Evolutionary conservation across 2,113 vertebrate species (phyloP).

Genomic region (Eubucco bourcierii): DNA sequence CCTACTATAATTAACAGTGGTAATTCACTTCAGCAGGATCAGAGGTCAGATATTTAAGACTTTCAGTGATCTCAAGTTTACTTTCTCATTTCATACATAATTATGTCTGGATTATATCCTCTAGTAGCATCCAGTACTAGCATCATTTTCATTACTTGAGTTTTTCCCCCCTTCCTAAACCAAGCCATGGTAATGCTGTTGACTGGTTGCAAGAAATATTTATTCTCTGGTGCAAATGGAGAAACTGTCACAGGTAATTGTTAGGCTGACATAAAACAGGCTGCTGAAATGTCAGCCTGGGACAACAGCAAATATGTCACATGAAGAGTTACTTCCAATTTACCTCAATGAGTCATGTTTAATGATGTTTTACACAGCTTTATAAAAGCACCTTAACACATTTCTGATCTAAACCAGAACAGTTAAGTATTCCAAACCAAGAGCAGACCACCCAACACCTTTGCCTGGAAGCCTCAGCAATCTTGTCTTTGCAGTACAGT

Average conservation of each 20-base stretch:
- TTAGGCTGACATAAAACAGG: slow-evolving; percentile 66
- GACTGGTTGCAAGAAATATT: slow-evolving; percentile 46
- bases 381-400: slow-evolving; percentile 79
- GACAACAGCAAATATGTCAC: slow-evolving; percentile 63
- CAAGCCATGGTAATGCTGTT: slow-evolving; percentile 44
- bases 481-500: slow-evolving; percentile 48
- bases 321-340: slow-evolving; percentile 71
- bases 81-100: slow-evolving; percentile 34
- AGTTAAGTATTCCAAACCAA: slow-evolving; percentile 66
- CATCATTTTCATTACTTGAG: slow-evolving; percentile 48
- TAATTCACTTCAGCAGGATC: slow-evolving; percentile 33
- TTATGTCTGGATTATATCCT: slow-evolving; percentile 49
- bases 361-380: slow-evolving; percentile 74
- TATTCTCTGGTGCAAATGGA: slow-evolving; percentile 60
- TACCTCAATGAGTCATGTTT: slow-evolving; percentile 71
- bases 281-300: slow-evolving; percentile 70
- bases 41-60: slow-evolving; percentile 33
- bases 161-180: slow-evolving; percentile 4
- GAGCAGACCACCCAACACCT: slow-evolving; percentile 74
- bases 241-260: slow-evolving; percentile 68
- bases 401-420: slow-evolving; percentile 72
- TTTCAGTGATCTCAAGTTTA: neutral
- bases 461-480: slow-evolving; percentile 65
- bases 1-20: neutral
- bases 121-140: slow-evolving; percentile 48